Evolutionary conservation across 2,113 vertebrate genomes (phyloP), one percentile per base, ranked within the genome.

Genomic region (Paraplagusia blochii): DNA sequence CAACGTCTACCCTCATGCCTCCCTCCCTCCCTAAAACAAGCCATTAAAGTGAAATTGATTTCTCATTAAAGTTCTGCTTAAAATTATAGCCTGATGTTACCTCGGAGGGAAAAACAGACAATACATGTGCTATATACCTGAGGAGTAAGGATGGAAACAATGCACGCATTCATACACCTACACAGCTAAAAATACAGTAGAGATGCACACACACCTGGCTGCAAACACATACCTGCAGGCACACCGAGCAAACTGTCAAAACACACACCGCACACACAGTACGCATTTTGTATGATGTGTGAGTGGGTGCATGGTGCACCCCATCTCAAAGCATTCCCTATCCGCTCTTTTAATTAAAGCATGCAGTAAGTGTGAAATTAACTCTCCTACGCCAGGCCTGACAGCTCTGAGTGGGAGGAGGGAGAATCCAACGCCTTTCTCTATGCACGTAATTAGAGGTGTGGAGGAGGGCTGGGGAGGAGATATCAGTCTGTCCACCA

Each of bases 331-430:
- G 22, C 51, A 60, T 59, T 55, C 70, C 12, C 36, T 11, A 38
- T 72, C 70, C 80, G 67, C 62, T 64, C 48, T 84, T 87, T 90
- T 91, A 90, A 92, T 92, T 91, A 90, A 90, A 90, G 87, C 89
- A 90, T 89, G 90, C 89, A 90, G 86, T 87, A 88, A 88, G 88
- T 90, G 90, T 92, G 90, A 92, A 91, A 91, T 90, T 88, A 91
- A 91, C 89, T 88, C 88, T 90, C 88, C 88, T 90, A 86, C 85
- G 85, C 82, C 52, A 69, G 79, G 83, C 80, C 90, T 90, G 89
- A 87, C 87, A 86, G 87, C 87, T 85, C 81, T 79, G 82, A 89
- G 86, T 89, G 83, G 88, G 88, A 88, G 86, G 84, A 86, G 85
- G 82, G 79, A 83, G 82, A 89, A 86, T 87, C 83, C 79, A 76